phyloP scores from a whole-genome alignment of 2,888 invertebrate species.

The Lycia hirtaria region DNA sequence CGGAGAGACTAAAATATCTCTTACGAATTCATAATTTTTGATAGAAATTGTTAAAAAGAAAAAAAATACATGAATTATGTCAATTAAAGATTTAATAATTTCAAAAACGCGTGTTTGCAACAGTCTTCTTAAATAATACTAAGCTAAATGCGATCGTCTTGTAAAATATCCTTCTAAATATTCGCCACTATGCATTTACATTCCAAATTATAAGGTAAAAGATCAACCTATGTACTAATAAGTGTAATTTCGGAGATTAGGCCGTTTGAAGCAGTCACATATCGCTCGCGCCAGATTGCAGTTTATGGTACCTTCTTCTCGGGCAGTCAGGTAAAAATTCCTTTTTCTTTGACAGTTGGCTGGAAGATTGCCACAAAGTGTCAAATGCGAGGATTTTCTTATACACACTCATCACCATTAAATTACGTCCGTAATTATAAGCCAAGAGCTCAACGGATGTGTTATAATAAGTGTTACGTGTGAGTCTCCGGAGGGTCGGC shows the following conservation, averaged over 20 bases:
- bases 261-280: slow-evolving; percentile 33
- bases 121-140: too few relatives aligned
- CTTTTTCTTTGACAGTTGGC: too few relatives aligned
- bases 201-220: slow-evolving; percentile 25
- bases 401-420: slow-evolving; percentile 23
- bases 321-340: too few relatives aligned
- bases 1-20: too few relatives aligned
- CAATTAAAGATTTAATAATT: too few relatives aligned
- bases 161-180: slow-evolving; percentile 6
- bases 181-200: slow-evolving; percentile 24
- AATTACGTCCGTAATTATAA: slow-evolving; percentile 25
- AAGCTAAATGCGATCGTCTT: too few relatives aligned
- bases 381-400: too few relatives aligned
- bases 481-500: slow-evolving; percentile 40
- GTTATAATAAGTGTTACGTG: slow-evolving; percentile 42
- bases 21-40: too few relatives aligned
- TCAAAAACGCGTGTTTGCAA: too few relatives aligned
- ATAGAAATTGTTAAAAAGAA: too few relatives aligned
- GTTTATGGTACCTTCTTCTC: slow-evolving; percentile 42
- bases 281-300: slow-evolving; percentile 36
- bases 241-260: slow-evolving; percentile 43
- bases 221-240: slow-evolving; percentile 39
- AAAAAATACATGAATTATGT: too few relatives aligned
- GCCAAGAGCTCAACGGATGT: slow-evolving; percentile 35
- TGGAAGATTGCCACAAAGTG: too few relatives aligned